Percentiles rank a stretch among this genome's conserved stretches.
phyloP scores from a whole-genome alignment of 2,797 vertebrate species.

The Sphenodon punctatus region DNA sequence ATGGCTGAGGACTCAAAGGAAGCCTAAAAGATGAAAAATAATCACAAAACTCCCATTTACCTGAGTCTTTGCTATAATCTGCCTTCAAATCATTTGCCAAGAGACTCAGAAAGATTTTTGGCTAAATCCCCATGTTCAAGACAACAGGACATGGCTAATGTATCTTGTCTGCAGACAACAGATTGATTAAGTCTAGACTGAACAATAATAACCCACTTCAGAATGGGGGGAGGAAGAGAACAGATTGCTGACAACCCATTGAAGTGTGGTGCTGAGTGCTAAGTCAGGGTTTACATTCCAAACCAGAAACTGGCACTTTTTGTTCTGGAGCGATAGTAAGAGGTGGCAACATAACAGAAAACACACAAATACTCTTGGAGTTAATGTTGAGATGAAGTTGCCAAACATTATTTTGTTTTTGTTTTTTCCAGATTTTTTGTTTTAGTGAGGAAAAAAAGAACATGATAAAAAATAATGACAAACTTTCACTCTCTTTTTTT shows the following conservation, averaged over 20 bases:
- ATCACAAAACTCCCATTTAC: not conserved
- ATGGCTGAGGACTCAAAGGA: not conserved
- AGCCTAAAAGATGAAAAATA: not conserved
- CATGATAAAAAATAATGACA: no score
- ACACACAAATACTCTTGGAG: not conserved
- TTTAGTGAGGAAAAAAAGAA: no score
- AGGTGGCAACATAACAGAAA: not conserved
- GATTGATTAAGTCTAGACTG: not conserved
- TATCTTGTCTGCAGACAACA: accelerated
- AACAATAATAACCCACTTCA: not conserved
- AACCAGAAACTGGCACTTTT: not conserved
- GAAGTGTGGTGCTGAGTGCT: not conserved
- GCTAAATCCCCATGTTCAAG: not conserved
- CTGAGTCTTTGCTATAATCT: not conserved
- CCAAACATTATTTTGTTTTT: no score
- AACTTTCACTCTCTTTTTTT: no score
- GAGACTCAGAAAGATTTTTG: not conserved
- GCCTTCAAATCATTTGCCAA: not conserved
- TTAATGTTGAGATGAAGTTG: not conserved
- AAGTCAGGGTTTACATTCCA: not conserved
- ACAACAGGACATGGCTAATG: not conserved
- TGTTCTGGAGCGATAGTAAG: not conserved
- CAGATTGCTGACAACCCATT: not conserved
- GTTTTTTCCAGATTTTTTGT: no score
- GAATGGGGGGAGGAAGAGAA: not conserved